These are phyloP conservation scores for Calameuta filiformis DNA, from an alignment of 2,888 invertebrate genomes.

Conservation along the genomic window DNA sequence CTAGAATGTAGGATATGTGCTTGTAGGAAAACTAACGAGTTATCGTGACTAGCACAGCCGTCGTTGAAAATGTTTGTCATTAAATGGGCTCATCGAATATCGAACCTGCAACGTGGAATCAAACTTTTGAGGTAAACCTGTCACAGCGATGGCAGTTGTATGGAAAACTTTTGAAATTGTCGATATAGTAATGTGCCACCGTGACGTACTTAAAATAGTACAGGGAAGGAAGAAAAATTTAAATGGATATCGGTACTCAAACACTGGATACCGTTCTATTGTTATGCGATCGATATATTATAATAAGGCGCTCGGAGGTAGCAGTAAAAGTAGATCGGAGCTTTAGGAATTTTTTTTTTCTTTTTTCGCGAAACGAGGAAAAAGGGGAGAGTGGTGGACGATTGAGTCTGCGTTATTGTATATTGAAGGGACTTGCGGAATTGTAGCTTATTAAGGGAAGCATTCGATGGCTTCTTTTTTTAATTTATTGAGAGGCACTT, in stretches of 20 bases:
- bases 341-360: not conserved
- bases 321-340: not conserved
- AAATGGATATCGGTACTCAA: not conserved
- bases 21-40: constrained; percentile 19
- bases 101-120: not conserved
- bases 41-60: constrained; percentile 25
- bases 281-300: constrained; percentile 10
- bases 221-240: not conserved
- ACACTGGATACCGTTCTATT: not conserved
- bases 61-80: constrained; percentile 26
- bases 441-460: not conserved
- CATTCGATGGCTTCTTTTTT: not conserved
- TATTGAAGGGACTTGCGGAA: not conserved
- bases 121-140: not conserved
- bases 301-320: not conserved
- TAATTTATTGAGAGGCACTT: constrained; percentile 34
- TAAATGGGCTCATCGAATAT: not conserved
- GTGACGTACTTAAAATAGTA: not conserved
- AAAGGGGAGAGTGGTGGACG: not conserved
- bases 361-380: not conserved
- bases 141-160: not conserved
- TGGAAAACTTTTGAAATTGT: not conserved
- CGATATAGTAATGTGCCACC: not conserved
- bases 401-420: not conserved
- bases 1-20: constrained; percentile 21